These are phyloP conservation scores for Calonectris borealis DNA, from an alignment of 2,113 vertebrate genomes.

Conservation along the genomic window DNA sequence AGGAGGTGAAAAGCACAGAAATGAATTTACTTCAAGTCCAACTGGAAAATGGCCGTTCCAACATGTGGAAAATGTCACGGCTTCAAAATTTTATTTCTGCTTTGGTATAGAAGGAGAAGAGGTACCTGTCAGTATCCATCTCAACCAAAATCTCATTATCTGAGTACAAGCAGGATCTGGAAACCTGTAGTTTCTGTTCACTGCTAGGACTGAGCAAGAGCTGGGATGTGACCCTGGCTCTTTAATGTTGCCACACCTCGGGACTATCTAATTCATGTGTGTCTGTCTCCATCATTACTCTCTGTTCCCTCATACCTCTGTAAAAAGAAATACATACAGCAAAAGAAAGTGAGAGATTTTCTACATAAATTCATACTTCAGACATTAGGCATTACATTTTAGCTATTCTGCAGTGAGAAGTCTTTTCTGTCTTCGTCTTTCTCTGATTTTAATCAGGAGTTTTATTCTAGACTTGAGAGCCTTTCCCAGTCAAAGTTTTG, in stretches of 20 bases:
- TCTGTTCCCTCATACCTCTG: neutral
- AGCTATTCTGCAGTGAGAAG: neutral
- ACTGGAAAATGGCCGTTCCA: neutral
- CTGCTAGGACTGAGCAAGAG: neutral
- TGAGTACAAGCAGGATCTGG: neutral
- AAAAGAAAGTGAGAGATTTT: neutral
- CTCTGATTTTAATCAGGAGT: neutral
- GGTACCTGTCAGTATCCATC: neutral
- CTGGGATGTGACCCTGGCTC: neutral
- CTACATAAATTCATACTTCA: neutral
- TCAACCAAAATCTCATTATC: neutral
- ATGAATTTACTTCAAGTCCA: neutral
- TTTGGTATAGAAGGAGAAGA: neutral
- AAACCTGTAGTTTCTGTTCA: neutral
- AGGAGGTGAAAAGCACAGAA: neutral
- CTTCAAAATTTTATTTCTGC: neutral
- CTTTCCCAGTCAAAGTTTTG: neutral
- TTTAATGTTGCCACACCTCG: neutral
- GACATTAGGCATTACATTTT: neutral
- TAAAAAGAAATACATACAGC: neutral
- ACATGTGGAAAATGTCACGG: neutral
- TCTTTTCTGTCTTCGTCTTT: neutral
- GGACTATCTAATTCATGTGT: neutral
- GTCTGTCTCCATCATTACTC: neutral
- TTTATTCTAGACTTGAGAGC: neutral